phyloP scores from a whole-genome alignment of 2,113 vertebrate species.

The Bagarius yarrelli region DNA sequence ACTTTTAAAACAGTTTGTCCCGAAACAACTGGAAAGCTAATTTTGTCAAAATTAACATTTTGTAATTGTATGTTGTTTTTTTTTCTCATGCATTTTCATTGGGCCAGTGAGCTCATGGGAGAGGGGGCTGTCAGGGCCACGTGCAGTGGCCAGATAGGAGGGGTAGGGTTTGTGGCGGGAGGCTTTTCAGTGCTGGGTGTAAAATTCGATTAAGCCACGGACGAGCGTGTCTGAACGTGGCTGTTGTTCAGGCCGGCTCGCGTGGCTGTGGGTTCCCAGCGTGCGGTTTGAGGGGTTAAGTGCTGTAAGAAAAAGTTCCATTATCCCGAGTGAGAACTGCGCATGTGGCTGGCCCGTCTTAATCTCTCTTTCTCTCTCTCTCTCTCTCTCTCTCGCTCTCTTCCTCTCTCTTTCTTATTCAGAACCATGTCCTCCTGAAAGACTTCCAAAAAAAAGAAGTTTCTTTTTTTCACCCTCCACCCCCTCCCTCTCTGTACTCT shows the following conservation, averaged over 20 bases:
- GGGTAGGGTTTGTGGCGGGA: slow-evolving; percentile 21
- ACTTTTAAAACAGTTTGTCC: too few species aligned
- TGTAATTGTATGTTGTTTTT: slow-evolving; percentile 10
- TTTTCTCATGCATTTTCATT: slow-evolving; percentile 3
- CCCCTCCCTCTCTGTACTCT: slow-evolving; percentile 17
- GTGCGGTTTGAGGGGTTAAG: slow-evolving; percentile 83
- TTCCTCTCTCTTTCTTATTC: slow-evolving; percentile 51
- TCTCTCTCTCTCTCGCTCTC: slow-evolving; percentile 58
- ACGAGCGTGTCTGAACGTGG: slow-evolving; percentile 56
- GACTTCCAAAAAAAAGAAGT: slow-evolving; percentile 59
- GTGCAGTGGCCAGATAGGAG: slow-evolving; percentile 63
- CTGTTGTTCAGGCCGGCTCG: slow-evolving; percentile 59
- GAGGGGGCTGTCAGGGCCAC: slow-evolving; percentile 78
- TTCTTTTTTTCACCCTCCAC: slow-evolving; percentile 55
- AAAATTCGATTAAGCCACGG: slow-evolving; percentile 75
- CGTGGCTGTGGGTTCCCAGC: slow-evolving; percentile 76
- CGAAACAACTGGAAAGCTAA: too few species aligned
- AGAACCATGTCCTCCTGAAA: slow-evolving; percentile 53
- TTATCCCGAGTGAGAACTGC: slow-evolving; percentile 96
- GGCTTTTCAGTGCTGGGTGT: slow-evolving; percentile 55
- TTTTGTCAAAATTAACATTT: background rate
- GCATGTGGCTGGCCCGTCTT: slow-evolving; percentile 85
- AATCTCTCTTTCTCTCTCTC: slow-evolving; percentile 61
- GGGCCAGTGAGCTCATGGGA: slow-evolving; percentile 70
- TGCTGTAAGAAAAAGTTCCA: slow-evolving; percentile 83